These are phyloP conservation scores for Caenorhabditis angaria DNA, from an alignment of 2,888 invertebrate species.

Conservation along the genomic window DNA sequence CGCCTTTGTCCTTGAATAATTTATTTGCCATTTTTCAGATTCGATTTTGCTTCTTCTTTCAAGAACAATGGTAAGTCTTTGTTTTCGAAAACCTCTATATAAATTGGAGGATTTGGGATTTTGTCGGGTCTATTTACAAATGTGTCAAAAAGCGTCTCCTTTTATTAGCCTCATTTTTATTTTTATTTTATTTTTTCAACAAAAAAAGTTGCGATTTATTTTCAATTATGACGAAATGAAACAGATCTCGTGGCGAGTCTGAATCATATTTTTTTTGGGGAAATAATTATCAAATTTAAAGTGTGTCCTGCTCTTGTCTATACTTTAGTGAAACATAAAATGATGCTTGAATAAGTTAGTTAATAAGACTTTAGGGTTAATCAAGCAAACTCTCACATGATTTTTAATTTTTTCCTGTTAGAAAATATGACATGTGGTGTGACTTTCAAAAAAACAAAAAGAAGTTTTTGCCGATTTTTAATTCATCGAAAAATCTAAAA, in stretches of 20 bases:
- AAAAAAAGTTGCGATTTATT: neutral
- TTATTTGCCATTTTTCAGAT: neutral
- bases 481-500: neutral
- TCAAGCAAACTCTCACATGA: too few relatives aligned
- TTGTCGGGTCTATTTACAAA: neutral
- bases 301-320: too few relatives aligned
- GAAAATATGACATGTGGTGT: neutral
- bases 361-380: too few relatives aligned
- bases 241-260: too few relatives aligned
- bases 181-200: neutral
- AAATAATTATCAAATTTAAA: too few relatives aligned
- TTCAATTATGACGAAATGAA: too few relatives aligned
- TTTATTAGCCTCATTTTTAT: neutral
- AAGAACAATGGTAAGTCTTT: slow-evolving; percentile 1
- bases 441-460: too few relatives aligned
- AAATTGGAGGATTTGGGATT: neutral
- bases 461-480: neutral
- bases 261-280: too few relatives aligned
- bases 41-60: neutral
- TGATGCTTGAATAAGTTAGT: too few relatives aligned
- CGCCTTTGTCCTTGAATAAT: neutral
- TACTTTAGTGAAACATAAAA: too few relatives aligned
- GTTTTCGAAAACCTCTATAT: neutral
- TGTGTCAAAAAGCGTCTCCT: neutral
- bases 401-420: neutral